A percentile compares a stretch with the other conserved stretches of the same genome.
Conservation (phyloP, 2,113 vertebrate genomes). For the Erythrocercus mccallii region DNA sequence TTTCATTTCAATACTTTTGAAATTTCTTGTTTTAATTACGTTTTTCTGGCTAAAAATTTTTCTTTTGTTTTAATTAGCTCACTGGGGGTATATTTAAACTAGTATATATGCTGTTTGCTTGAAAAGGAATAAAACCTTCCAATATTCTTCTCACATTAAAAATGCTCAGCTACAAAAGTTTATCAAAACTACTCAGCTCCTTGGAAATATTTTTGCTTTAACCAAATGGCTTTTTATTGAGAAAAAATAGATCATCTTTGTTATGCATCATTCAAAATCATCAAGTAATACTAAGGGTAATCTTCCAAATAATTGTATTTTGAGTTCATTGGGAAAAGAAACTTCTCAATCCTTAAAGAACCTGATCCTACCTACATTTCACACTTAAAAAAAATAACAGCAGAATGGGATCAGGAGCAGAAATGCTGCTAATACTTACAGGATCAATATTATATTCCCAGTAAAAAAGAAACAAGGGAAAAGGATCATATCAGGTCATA, state of each 20-base stretch:
- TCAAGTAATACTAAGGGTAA: not conserved
- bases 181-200: not conserved
- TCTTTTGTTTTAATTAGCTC: conserved; percentile 25
- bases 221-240: not conserved
- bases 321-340: not conserved
- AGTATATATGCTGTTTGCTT: not conserved
- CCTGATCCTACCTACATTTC: not conserved
- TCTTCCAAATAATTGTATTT: not conserved
- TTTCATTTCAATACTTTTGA: not conserved
- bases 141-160: not conserved
- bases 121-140: conserved; percentile 5
- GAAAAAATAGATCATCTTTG: not conserved
- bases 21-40: conserved; percentile 17
- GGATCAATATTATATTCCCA: not conserved
- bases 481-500: not conserved
- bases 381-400: not conserved
- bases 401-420: not conserved
- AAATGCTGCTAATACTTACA: not conserved
- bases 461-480: not conserved
- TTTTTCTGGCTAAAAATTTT: not conserved
- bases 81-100: not conserved
- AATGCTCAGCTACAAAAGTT: not conserved
- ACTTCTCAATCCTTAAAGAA: not conserved
- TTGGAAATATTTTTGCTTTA: not conserved
- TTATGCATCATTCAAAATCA: not conserved